Evolutionary conservation across 2,113 vertebrate species (phyloP).

Genomic region (Ibidorhyncha struthersii): DNA sequence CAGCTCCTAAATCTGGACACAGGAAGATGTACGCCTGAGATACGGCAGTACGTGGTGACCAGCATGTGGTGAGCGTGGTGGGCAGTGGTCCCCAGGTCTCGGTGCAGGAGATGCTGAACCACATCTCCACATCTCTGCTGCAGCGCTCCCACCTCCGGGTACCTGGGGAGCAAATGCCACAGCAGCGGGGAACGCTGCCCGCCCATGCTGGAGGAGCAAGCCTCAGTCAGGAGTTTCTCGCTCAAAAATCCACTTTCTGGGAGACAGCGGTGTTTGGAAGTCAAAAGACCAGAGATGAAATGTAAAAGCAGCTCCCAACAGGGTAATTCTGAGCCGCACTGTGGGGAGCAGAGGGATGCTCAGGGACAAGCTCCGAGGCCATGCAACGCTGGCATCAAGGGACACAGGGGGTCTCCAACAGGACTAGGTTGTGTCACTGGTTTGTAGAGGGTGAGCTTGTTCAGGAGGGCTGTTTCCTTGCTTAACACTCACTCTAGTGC

Average conservation of each 20-base stretch:
- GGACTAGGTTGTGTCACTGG: neutral
- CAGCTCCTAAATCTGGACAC: accelerated
- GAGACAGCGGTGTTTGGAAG: neutral
- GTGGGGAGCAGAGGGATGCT: neutral
- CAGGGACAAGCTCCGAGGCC: neutral
- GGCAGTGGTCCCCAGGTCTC: neutral
- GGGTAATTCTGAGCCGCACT: accelerated
- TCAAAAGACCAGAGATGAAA: neutral
- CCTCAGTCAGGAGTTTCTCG: neutral
- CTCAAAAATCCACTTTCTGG: neutral
- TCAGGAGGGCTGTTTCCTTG: neutral
- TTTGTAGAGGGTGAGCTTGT: neutral
- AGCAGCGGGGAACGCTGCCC: neutral
- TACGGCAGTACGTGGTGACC: neutral
- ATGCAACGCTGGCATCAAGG: neutral
- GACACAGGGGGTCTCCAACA: neutral
- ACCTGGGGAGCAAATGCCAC: neutral
- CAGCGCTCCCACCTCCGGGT: neutral
- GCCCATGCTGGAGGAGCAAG: neutral
- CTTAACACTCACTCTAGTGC: accelerated
- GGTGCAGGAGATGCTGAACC: neutral
- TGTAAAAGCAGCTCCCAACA: neutral
- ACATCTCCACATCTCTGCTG: neutral
- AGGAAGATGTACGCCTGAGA: neutral
- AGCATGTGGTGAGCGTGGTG: neutral